phyloP scores from a whole-genome alignment of 2,797 vertebrate genomes.

The Ctenochaetus hawaiiensis region DNA sequence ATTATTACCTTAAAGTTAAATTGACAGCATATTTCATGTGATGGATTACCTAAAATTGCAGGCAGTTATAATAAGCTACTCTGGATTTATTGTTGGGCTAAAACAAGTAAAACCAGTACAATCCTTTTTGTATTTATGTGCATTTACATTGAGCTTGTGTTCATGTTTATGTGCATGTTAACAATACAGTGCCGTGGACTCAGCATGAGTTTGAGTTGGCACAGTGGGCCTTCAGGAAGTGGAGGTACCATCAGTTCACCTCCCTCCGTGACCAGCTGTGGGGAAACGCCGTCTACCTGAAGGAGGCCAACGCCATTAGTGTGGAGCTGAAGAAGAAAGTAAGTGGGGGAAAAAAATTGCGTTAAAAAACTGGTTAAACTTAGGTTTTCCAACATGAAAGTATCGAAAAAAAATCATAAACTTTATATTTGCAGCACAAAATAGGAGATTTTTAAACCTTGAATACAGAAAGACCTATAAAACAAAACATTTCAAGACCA shows the following conservation, averaged over 20 bases:
- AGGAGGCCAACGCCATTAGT: slow-evolving; percentile 98
- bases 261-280: slow-evolving; percentile 96
- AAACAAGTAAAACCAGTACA: slow-evolving; percentile 35
- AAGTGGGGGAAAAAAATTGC: slow-evolving; percentile 25
- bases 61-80: background rate
- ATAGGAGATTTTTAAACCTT: background rate
- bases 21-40: background rate
- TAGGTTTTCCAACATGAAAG: background rate
- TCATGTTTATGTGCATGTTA: background rate
- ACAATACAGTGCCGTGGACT: slow-evolving; percentile 92
- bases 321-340: slow-evolving; percentile 99
- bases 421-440: no score
- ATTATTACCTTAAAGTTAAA: slow-evolving; percentile 5
- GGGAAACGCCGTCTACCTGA: slow-evolving; percentile 98
- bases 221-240: slow-evolving; percentile 98
- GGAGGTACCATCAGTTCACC: slow-evolving; percentile 98
- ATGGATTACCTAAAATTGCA: background rate
- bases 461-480: background rate
- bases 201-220: slow-evolving; percentile 95
- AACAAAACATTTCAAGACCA: background rate
- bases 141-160: background rate
- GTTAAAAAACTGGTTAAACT: background rate
- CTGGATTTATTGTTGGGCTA: slow-evolving; percentile 21
- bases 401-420: background rate
- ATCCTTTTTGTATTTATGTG: slow-evolving; percentile 22